A percentile compares a stretch with the other conserved stretches of the same genome.
Evolutionary conservation across 2,888 invertebrate genomes (phyloP).

Genomic region (Anthoptus insignis): DNA sequence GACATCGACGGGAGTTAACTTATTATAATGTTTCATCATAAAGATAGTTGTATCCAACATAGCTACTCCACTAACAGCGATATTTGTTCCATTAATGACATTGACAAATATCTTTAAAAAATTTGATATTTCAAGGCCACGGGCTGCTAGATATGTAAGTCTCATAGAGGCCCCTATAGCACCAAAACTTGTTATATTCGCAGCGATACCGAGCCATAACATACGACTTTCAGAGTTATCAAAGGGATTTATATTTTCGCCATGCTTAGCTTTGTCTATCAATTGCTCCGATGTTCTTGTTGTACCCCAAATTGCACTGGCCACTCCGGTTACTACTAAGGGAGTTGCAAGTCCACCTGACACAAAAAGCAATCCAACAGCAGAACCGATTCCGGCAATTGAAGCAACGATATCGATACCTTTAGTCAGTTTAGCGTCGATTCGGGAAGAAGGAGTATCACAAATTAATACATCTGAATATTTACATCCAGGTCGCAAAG

Average conservation of each 20-base stretch:
- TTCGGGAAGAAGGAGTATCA: slow-evolving; percentile 42
- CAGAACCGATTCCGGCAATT: slow-evolving; percentile 45
- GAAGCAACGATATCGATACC: slow-evolving; percentile 46
- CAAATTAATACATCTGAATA: slow-evolving; percentile 39
- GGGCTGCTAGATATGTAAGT: slow-evolving; percentile 47
- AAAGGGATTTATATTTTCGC: slow-evolving; percentile 50
- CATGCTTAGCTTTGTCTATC: slow-evolving; percentile 49
- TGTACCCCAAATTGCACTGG: slow-evolving; percentile 47
- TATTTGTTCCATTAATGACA: slow-evolving; percentile 49
- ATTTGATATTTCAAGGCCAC: slow-evolving; percentile 48
- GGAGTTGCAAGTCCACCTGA: slow-evolving; percentile 49
- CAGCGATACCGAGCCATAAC: slow-evolving; percentile 52
- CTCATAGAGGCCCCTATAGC: slow-evolving; percentile 54
- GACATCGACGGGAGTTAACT: slow-evolving; percentile 45
- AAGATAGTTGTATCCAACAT: slow-evolving; percentile 49
- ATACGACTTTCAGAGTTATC: slow-evolving; percentile 49
- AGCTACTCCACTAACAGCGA: slow-evolving; percentile 48
- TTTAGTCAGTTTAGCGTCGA: slow-evolving; percentile 37
- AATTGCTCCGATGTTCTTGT: slow-evolving; percentile 46
- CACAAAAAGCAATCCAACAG: slow-evolving; percentile 45
- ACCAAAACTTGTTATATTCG: slow-evolving; percentile 51
- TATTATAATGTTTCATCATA: slow-evolving; percentile 45
- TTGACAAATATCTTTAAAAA: slow-evolving; percentile 48
- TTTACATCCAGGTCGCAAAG: slow-evolving; percentile 40
- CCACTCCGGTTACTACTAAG: slow-evolving; percentile 43